Evolutionary conservation across 2,113 vertebrate genomes (phyloP).

Genomic region (Scalopus aquaticus): DNA sequence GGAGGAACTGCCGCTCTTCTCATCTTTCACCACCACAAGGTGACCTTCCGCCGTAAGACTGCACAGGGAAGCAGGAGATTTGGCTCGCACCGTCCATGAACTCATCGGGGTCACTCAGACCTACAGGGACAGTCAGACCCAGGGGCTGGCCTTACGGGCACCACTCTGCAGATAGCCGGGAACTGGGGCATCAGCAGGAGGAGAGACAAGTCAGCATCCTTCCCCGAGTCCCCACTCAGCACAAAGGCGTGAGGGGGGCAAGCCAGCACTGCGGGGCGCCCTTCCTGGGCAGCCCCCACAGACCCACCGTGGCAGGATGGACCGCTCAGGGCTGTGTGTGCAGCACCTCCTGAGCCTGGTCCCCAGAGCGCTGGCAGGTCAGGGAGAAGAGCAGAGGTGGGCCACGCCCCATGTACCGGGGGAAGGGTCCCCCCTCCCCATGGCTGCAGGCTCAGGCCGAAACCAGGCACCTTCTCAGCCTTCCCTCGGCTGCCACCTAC

Average conservation of each 20-base stretch:
- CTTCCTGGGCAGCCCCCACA: too few relatives aligned
- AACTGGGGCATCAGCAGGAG: conserved; percentile 27
- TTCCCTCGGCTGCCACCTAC: rapidly evolving
- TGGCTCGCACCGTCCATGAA: background rate
- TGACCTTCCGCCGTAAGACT: background rate
- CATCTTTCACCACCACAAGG: background rate
- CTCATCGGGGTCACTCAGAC: background rate
- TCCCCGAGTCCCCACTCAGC: background rate
- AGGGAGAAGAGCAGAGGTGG: background rate
- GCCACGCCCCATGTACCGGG: rapidly evolving
- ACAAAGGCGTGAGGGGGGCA: background rate
- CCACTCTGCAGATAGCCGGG: background rate
- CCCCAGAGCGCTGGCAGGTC: background rate
- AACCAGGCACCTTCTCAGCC: rapidly evolving
- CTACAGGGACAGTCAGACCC: background rate
- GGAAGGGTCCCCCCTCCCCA: too few relatives aligned
- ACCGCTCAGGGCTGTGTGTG: too few relatives aligned
- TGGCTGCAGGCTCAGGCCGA: background rate
- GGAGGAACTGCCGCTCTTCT: background rate
- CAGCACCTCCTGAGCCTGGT: background rate
- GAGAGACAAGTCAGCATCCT: background rate
- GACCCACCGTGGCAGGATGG: too few relatives aligned
- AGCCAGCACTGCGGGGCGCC: background rate
- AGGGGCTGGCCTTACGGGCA: background rate
- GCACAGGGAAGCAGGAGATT: background rate